Evolutionary conservation across 1,140 invertebrate species (phyloP), one percentile per base, ranked within the genome.

Genomic region (Spodoptera frugiperda): DNA sequence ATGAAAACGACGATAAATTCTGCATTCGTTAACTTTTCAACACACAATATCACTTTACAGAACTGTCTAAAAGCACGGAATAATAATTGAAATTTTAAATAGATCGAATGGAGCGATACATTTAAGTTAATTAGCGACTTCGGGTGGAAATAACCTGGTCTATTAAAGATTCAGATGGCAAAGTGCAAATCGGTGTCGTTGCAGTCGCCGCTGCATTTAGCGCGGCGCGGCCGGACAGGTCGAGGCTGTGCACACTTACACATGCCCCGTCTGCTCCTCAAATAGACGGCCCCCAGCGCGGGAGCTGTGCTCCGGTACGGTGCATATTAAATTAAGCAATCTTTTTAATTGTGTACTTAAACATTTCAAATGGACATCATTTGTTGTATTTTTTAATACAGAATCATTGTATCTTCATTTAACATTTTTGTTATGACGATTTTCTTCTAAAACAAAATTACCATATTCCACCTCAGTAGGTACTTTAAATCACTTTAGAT

Each of bases 101-200:
- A 5, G 25, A 33, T 72, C 61, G 17, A 65, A 65, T 61, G 10
- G 33, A 49, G 14, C 71, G 55, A 73, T 61, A 73, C 71, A 73
- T 75, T 21, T 74, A 88, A 88, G 84, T 87, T 89, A 91, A 92
- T 91, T 90, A 91, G 86, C 48, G 81, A 84, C 74, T 76, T 86
- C 81, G 76, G 81, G 83, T 84, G 82, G 79, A 88, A 90, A 91
- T 91, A 91, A 86, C 85, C 84, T 63, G 84, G 59, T 73, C 79
- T 78, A 90, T 92, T 92, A 92, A 91, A 90, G 82, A 92, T 92
- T 91, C 89, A 92, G 77, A 77, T 71, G 71, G 83, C 82, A 87
- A 90, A 92, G 91, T 91, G 91, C 89, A 92, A 85, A 87, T 85
- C 89, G 82, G 81, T 90, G 89, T 91, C 86, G 83, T 57, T 89